Evolutionary conservation across 2,797 vertebrate genomes (phyloP), one percentile per base, ranked within the genome.

Genomic region (Xenentodon cancila): DNA sequence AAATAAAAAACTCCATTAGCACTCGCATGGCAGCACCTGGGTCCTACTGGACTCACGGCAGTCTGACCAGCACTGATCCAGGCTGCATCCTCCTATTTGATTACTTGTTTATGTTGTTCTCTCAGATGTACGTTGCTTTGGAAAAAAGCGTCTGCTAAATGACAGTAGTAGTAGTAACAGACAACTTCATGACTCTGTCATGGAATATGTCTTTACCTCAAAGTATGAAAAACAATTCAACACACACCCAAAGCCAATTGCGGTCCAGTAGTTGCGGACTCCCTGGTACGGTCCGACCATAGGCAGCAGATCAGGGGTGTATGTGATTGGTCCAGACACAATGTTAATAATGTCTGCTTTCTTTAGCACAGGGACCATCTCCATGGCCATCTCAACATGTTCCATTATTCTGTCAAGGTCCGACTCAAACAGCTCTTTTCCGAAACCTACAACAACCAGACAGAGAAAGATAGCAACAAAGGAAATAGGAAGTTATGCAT

Each of bases 321-420:
- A 99, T 0, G 97, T 99, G 84, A 99, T 99, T 12, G 97, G 98
- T 52, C 97, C 98, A 0, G 97, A 94, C 84, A 98, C 93, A 0
- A 96, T 87, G 76, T 97, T 99, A 73, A 98, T 82, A 69, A 99
- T 98, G 77, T 99, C 93, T 4, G 98, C 97, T 15, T 92, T 91
- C 90, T 93, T 96, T 68, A 99, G 91, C 65, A 98, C 91, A 0
- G 98, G 97, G 9, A 99, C 90, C 95, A 95, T 96, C 80, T 98
- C 96, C 97, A 99, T 98, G 60, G 97, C 97, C 87, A 92, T 92
- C 77, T 99, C 96, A 1, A 99, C 82, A 3, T 99, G 91, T 16
- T 97, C 95, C 94, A 95, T 97, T 79, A 99, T 97, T 71, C 98
- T 92, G 90, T 99, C 97, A n/a, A 99, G 93, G 82, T 99, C 97